A percentile compares a stretch with the other conserved stretches of the same genome.
phyloP scores from a whole-genome alignment of 2,113 vertebrate species.

The Cervus canadensis region DNA sequence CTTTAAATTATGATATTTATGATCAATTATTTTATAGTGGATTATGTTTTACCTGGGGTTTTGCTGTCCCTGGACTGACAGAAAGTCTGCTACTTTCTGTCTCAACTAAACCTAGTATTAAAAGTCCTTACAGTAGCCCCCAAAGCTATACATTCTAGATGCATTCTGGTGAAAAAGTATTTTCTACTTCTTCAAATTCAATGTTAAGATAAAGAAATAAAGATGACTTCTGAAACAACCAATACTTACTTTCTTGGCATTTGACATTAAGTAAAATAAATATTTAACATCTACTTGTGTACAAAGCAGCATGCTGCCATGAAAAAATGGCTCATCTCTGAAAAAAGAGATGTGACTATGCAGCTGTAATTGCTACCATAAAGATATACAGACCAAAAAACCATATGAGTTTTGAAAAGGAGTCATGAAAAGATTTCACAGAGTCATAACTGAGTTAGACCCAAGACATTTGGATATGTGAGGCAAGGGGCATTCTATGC shows the following conservation, averaged over 20 bases:
- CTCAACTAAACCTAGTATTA: not conserved
- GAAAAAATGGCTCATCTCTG: not conserved
- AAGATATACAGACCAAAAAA: not conserved
- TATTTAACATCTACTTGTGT: not conserved
- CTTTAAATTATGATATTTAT: conserved; percentile 10
- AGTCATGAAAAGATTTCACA: not conserved
- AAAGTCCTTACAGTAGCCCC: not conserved
- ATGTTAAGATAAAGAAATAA: conserved; percentile 25
- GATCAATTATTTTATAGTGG: not conserved
- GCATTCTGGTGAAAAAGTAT: not conserved
- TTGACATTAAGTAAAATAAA: not conserved
- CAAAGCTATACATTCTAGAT: not conserved
- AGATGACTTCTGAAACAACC: not conserved
- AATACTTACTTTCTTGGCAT: not conserved
- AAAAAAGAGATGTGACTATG: not conserved
- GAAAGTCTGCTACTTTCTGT: not conserved
- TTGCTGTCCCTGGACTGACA: not conserved
- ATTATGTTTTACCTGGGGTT: not conserved
- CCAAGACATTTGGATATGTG: not conserved
- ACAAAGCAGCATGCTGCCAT: not conserved
- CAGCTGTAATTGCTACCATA: not conserved
- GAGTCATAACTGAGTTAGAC: not conserved
- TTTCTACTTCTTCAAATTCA: not conserved
- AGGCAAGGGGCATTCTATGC: not conserved
- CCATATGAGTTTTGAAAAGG: not conserved